Percentiles rank a stretch among this genome's conserved stretches.
phyloP scores from a whole-genome alignment of 2,888 invertebrate species.

The Heteromurus nitidus region DNA sequence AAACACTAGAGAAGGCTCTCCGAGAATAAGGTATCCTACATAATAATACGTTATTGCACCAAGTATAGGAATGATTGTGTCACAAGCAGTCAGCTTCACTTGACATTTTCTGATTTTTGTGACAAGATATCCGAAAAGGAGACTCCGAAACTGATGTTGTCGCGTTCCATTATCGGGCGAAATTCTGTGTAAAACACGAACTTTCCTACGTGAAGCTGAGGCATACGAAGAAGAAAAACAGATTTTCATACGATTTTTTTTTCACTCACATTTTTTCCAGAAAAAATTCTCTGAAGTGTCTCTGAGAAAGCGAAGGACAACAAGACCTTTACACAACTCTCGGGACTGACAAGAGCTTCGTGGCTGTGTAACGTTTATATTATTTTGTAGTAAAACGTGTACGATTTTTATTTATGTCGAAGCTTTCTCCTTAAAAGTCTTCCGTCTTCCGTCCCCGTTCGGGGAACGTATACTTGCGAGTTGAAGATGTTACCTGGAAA shows the following conservation, averaged over 20 bases:
- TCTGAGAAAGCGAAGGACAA: not conserved
- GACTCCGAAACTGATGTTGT: not conserved
- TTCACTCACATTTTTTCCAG: not conserved
- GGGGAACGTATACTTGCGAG: too few species aligned
- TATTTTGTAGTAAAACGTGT: too few species aligned
- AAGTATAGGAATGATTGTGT: constrained; percentile 17
- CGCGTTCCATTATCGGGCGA: not conserved
- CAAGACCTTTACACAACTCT: not conserved
- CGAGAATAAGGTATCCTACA: too few species aligned
- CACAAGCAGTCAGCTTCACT: not conserved
- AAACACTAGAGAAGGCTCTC: not conserved
- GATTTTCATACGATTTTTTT: not conserved
- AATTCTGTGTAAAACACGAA: not conserved
- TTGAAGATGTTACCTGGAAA: too few species aligned
- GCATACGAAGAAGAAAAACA: not conserved
- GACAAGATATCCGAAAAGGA: not conserved
- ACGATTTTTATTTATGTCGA: too few species aligned
- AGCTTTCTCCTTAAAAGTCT: too few species aligned
- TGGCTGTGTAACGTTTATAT: too few species aligned
- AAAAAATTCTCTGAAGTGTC: not conserved
- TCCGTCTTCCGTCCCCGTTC: too few species aligned
- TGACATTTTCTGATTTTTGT: constrained; percentile 1
- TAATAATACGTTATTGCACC: too few species aligned
- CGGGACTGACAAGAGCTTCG: too few species aligned
- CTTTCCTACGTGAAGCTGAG: not conserved